These are phyloP conservation scores for Monodelphis domestica DNA, from an alignment of 2,797 vertebrate species.

Conservation along the genomic window DNA sequence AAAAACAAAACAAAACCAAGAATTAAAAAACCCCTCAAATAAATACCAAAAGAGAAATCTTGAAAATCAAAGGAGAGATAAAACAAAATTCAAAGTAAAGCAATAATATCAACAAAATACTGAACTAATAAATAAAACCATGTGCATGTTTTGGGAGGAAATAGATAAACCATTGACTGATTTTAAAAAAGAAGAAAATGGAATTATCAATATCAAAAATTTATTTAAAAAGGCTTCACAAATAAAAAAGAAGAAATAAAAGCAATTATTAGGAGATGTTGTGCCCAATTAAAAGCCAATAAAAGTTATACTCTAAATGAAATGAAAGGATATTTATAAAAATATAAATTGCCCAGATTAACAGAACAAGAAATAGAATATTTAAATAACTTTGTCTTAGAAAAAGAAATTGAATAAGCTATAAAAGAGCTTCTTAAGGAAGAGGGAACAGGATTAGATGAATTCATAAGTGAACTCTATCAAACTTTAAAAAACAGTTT, in stretches of 20 bases:
- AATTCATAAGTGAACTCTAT: not conserved
- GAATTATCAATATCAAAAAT: not conserved
- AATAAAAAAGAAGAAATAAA: not conserved
- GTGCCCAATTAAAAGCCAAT: not conserved
- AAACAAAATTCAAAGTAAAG: not conserved
- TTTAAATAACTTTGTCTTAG: not conserved
- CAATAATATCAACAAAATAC: not conserved
- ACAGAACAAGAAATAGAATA: not conserved
- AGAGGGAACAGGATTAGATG: not conserved
- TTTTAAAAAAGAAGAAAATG: not conserved
- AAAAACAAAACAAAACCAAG: too few species aligned
- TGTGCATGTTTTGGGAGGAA: not conserved
- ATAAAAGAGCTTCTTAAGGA: not conserved
- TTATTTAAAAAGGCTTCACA: not conserved
- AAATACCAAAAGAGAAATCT: not conserved
- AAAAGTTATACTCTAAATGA: not conserved
- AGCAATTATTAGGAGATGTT: not conserved
- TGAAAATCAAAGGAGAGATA: not conserved
- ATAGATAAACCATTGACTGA: not conserved
- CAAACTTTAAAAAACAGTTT: not conserved
- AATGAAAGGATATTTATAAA: not conserved
- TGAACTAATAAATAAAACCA: not conserved
- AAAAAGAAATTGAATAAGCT: not conserved
- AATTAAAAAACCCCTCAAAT: not conserved
- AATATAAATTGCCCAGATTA: not conserved